Base-by-base conservation (phyloP, 2,888 invertebrate genomes). In the Andrena fulva region DNA sequence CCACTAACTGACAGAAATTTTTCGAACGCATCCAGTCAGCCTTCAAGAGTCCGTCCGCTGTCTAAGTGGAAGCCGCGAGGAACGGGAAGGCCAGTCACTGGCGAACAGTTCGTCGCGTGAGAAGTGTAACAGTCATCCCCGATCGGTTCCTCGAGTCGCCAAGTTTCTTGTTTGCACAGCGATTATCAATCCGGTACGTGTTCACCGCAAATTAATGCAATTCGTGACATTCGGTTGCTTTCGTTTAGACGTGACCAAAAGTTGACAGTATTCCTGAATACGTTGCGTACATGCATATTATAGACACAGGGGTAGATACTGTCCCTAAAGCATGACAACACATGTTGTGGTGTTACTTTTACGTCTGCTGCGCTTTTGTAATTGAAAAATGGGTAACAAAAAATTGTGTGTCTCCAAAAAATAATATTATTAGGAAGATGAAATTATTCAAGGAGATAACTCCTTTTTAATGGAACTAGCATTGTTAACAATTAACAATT, bases 1-100 rank as follows among this genome's bases (percentile, higher is more conserved):
- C 93, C 91, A 93, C 92, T 93, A 92, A 92, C 92, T 90, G 91
- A 92, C 89, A 91, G 90, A 91, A 85, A 90, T 90, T 90, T 90
- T 89, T 87, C 87, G 89, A 83, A 87, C 87, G 85, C 81, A 81
- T 87, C 86, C 87, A 90, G 87, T 88, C 88, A 86, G 84, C 80
- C 88, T 89, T 87, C 80, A 60, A 75, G 84, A 69, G 84, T 74
- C 12, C 64, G 83, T 70, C 71, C 24, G 10, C 56, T 48, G 59
- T 69, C 71, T 68, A 66, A 77, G 68, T 69, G 56, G 74, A 77
- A 77, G 77, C 77, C 50, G 54, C 29, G 74, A 80, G 63, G 80
- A 84, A 76, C 78, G 77, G 78, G 82, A 85, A 85, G 78, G 59
- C 80, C 91, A 91, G 89, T 91, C 89, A 87, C 83, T 85, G 77